Conservation (phyloP, 1,140 invertebrate genomes). For the Parasteatoda tepidariorum region DNA sequence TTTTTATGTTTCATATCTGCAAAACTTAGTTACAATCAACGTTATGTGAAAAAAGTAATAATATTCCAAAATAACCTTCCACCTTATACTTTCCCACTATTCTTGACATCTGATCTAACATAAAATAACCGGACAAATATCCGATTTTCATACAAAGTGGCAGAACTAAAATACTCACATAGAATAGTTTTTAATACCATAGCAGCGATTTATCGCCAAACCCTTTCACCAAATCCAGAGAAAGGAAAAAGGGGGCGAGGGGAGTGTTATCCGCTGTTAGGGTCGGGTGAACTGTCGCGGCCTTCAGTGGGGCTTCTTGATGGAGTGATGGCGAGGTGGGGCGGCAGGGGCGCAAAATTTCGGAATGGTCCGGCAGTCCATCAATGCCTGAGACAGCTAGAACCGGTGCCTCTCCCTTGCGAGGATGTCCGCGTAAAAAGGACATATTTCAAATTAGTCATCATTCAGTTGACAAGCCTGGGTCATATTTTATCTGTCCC, state of each 20-base stretch:
- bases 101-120: too few species aligned
- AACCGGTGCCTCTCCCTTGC: conserved; percentile 53
- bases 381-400: conserved; percentile 55
- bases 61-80: too few species aligned
- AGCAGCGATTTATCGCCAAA: conserved; percentile 31
- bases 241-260: neutral
- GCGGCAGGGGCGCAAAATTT: neutral
- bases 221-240: conserved; percentile 4
- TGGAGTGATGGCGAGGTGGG: conserved; percentile 39
- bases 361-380: conserved; percentile 46
- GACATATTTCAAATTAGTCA: conserved; percentile 62
- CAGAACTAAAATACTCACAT: too few species aligned
- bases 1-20: too few species aligned
- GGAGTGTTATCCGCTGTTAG: conserved; percentile 7
- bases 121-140: too few species aligned
- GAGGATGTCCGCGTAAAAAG: conserved; percentile 58
- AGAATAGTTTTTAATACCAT: neutral
- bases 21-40: too few species aligned
- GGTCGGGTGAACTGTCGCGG: conserved; percentile 36
- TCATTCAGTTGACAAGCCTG: conserved; percentile 58
- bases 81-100: too few species aligned
- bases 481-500: conserved; percentile 61
- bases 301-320: conserved; percentile 44
- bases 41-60: too few species aligned
- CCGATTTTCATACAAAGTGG: too few species aligned